phyloP scores from a whole-genome alignment of 2,113 vertebrate genomes.

The Phyllostomus discolor region DNA sequence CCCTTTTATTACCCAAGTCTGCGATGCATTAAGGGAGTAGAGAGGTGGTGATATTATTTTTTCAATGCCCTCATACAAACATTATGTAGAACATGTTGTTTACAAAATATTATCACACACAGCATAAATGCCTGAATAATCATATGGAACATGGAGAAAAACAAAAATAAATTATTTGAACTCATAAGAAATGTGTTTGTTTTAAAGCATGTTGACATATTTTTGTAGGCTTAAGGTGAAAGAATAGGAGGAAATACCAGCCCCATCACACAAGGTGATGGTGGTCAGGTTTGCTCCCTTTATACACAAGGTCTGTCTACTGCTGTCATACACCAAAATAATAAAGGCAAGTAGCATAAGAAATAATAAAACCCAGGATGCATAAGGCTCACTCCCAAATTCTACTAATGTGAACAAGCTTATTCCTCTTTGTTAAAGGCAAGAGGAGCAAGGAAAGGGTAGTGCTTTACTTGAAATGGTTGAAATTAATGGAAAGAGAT shows the following conservation, averaged over 20 bases:
- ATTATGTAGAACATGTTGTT: not conserved
- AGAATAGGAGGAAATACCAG: not conserved
- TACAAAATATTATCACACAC: not conserved
- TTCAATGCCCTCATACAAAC: not conserved
- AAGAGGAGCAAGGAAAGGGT: not conserved
- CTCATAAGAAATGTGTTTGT: not conserved
- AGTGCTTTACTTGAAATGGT: not conserved
- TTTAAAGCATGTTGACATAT: not conserved
- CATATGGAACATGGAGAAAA: not conserved
- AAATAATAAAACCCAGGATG: not conserved
- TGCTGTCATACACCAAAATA: not conserved
- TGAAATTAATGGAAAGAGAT: not conserved
- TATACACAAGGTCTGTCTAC: rapidly evolving
- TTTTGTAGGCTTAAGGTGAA: not conserved
- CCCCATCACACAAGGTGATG: not conserved
- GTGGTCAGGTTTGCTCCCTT: not conserved
- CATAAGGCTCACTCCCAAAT: not conserved
- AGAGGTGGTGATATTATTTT: not conserved
- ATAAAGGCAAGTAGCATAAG: not conserved
- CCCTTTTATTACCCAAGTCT: not conserved
- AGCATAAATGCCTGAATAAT: not conserved
- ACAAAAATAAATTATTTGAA: not conserved
- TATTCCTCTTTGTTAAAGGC: not conserved
- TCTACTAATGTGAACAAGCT: not conserved
- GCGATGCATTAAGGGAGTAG: not conserved